Evolutionary conservation across 2,888 invertebrate species (phyloP).

Genomic region (Polydrusus tereticollis): DNA sequence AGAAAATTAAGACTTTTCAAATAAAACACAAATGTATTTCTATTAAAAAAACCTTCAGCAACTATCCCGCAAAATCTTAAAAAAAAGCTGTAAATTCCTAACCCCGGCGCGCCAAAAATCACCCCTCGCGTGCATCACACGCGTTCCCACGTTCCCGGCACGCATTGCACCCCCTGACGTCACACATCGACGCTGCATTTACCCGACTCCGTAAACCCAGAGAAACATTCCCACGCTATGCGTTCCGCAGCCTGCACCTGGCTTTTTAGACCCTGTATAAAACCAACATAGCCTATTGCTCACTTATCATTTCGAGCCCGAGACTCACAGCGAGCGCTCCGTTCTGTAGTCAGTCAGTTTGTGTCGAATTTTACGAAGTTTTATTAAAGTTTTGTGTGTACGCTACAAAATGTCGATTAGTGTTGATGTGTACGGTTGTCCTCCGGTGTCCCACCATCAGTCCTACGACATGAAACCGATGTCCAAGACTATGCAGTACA

Average conservation of each 20-base stretch:
- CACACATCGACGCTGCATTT: constrained; percentile 27
- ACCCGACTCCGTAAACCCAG: constrained; percentile 48
- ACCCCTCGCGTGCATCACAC: constrained; percentile 51
- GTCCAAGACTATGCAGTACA: constrained; percentile 92
- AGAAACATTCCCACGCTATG: constrained; percentile 56
- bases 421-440: constrained; percentile 62
- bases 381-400: constrained; percentile 53
- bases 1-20: too few relatives aligned
- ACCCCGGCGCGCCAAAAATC: constrained; percentile 21
- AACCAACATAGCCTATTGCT: constrained; percentile 68
- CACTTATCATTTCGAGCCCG: constrained; percentile 66
- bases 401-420: constrained; percentile 60
- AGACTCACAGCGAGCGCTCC: constrained; percentile 59
- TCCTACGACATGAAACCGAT: constrained; percentile 66
- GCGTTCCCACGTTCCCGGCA: constrained; percentile 55
- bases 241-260: constrained; percentile 52
- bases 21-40: too few relatives aligned
- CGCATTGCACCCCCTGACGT: constrained; percentile 48
- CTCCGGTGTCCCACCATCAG: constrained; percentile 48
- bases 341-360: constrained; percentile 39
- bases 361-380: constrained; percentile 40
- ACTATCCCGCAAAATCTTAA: constrained; percentile 16
- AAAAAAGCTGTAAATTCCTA: constrained; percentile 18
- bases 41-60: too few relatives aligned
- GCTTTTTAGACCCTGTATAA: constrained; percentile 71